Evolutionary conservation across 2,888 invertebrate genomes (phyloP).

Genomic region (Synergus laeviventris): DNA sequence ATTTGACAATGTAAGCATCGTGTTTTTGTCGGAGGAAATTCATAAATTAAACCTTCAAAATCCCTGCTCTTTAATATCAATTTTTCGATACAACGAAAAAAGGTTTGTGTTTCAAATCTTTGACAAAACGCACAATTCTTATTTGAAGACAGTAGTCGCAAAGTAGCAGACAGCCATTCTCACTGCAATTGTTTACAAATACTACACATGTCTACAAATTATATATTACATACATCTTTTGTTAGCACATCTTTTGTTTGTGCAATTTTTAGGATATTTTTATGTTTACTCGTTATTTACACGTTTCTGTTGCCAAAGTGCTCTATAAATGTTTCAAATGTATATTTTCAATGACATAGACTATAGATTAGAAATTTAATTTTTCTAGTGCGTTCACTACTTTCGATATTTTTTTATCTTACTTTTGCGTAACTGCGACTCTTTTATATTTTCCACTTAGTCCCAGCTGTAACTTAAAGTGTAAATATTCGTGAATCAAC

Average conservation of each 20-base stretch:
- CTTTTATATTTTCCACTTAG: background rate
- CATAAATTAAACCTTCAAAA: background rate
- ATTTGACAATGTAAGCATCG: background rate
- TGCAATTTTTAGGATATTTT: slow-evolving; percentile 16
- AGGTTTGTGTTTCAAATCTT: background rate
- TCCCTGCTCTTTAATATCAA: background rate
- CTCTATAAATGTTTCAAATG: background rate
- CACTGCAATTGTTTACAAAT: background rate
- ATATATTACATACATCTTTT: background rate
- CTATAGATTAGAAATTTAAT: slow-evolving; percentile 3
- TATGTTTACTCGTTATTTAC: slow-evolving; percentile 17
- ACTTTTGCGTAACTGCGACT: background rate
- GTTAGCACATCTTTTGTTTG: background rate
- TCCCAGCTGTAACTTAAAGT: background rate
- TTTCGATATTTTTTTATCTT: background rate
- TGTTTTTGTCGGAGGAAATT: background rate
- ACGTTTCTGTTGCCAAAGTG: slow-evolving; percentile 17
- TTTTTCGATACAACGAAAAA: background rate
- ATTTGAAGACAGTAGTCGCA: background rate
- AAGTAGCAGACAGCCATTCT: slow-evolving; percentile 4
- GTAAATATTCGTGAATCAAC: slow-evolving; percentile 21
- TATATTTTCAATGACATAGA: slow-evolving; percentile 2
- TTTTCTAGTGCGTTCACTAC: slow-evolving; percentile 5
- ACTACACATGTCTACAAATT: background rate
- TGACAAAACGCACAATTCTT: background rate